These are phyloP conservation scores for Procambarus virginalis DNA, from an alignment of 1,140 invertebrate species.

Conservation along the genomic window DNA sequence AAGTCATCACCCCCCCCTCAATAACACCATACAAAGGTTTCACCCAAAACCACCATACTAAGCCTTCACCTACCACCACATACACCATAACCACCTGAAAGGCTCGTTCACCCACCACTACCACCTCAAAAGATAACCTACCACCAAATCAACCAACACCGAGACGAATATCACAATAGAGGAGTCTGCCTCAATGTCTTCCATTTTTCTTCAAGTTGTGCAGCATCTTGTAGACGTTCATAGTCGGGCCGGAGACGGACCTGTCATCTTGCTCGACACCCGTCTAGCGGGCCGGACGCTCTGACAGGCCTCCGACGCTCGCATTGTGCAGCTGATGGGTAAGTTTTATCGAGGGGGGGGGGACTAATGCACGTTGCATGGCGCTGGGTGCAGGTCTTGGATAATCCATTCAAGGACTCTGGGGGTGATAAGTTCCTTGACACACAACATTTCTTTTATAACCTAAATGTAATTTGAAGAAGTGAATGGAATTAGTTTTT, in stretches of 20 bases:
- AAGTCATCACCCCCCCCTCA: too few species aligned
- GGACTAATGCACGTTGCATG: not conserved
- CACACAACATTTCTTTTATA: too few species aligned
- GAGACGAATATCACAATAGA: constrained; percentile 1
- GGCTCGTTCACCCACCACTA: not conserved
- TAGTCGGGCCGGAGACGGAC: constrained; percentile 4
- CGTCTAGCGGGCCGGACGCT: not conserved
- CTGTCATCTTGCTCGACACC: constrained; percentile 7
- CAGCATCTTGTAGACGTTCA: constrained; percentile 8
- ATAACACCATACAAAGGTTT: too few species aligned
- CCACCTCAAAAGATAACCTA: not conserved
- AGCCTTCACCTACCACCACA: too few species aligned
- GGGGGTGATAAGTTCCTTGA: too few species aligned
- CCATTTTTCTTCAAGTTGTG: constrained; percentile 16
- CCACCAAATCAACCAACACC: not conserved
- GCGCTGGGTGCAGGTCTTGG: not conserved
- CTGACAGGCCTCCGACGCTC: not conserved
- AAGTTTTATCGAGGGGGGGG: not conserved
- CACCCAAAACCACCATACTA: too few species aligned
- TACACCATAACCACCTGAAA: too few species aligned
- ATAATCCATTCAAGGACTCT: not conserved
- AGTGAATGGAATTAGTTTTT: too few species aligned
- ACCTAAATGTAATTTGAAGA: too few species aligned
- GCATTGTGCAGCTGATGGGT: constrained; percentile 2
- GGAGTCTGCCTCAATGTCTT: not conserved